Evolutionary conservation across 2,888 invertebrate genomes (phyloP).

Genomic region (Ischnus inquisitorius): DNA sequence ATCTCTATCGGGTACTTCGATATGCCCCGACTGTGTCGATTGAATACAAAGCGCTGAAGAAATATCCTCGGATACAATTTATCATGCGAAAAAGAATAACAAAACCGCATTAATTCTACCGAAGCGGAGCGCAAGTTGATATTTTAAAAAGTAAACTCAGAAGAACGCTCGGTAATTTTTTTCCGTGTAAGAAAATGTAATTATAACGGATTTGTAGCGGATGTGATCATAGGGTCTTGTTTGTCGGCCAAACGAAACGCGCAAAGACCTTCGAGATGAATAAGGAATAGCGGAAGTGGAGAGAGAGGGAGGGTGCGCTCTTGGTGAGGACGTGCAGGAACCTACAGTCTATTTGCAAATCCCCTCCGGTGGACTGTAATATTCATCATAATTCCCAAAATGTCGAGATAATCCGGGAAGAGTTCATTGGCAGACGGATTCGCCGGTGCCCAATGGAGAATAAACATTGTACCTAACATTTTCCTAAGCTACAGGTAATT

Average conservation of each 20-base stretch:
- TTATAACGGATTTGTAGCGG: background rate
- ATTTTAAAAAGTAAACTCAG: too few relatives aligned
- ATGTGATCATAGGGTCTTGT: constrained; percentile 20
- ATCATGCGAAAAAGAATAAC: too few relatives aligned
- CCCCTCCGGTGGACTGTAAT: constrained; percentile 7
- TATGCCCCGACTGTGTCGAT: constrained; percentile 17
- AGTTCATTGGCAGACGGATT: constrained; percentile 18
- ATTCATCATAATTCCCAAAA: constrained; percentile 36
- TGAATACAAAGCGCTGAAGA: constrained; percentile 51
- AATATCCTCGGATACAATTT: background rate
- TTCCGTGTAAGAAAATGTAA: too few relatives aligned
- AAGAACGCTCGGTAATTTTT: too few relatives aligned
- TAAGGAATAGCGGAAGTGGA: constrained; percentile 26
- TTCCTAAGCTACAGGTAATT: background rate
- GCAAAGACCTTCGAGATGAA: background rate
- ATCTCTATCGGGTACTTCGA: background rate
- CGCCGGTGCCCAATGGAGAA: constrained; percentile 20
- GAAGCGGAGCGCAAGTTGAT: too few relatives aligned
- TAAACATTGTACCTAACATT: constrained; percentile 18
- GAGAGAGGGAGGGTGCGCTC: too few relatives aligned
- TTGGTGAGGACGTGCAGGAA: background rate
- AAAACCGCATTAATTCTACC: too few relatives aligned
- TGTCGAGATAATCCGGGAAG: background rate
- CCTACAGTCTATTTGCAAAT: constrained; percentile 6
- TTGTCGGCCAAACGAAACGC: constrained; percentile 11